Percentiles rank a stretch among this genome's conserved stretches.
Conservation (phyloP, 2,113 vertebrate genomes). For the Oncorhynchus gorbuscha region DNA sequence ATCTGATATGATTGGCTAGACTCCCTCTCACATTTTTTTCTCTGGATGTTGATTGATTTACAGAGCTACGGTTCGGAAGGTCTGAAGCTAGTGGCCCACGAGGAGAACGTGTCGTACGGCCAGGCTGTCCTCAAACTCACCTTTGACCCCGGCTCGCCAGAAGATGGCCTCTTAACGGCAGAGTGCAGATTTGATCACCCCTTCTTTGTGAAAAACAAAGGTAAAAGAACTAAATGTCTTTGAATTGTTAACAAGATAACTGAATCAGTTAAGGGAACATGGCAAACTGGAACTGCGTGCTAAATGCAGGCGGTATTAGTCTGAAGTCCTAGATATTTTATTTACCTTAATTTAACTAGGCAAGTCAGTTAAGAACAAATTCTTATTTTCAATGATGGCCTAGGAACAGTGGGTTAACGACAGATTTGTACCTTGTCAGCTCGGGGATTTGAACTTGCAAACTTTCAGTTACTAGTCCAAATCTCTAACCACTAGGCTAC, state of each 20-base stretch:
- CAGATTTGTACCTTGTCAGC: too few relatives aligned
- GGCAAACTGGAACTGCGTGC: too few relatives aligned
- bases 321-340: too few relatives aligned
- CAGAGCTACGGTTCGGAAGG: slow-evolving; percentile 91
- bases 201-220: slow-evolving; percentile 98
- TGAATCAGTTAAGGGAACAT: too few relatives aligned
- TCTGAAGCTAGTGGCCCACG: slow-evolving; percentile 89
- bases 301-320: neutral
- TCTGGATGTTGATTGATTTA: slow-evolving; percentile 33
- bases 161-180: slow-evolving; percentile 86
- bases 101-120: slow-evolving; percentile 91
- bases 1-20: neutral
- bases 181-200: slow-evolving; percentile 96
- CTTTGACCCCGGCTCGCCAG: slow-evolving; percentile 92
- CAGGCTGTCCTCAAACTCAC: slow-evolving; percentile 94
- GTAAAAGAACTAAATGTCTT: slow-evolving; percentile 61
- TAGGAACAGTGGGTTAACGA: too few relatives aligned
- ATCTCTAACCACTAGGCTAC: too few relatives aligned
- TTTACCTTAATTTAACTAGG: too few relatives aligned
- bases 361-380: too few relatives aligned
- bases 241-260: too few relatives aligned
- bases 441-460: too few relatives aligned
- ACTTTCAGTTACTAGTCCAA: too few relatives aligned
- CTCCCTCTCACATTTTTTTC: slow-evolving; percentile 10
- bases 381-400: too few relatives aligned